Evolutionary conservation across 2,797 vertebrate species (phyloP).

Genomic region (Amazona ochrocephala): DNA sequence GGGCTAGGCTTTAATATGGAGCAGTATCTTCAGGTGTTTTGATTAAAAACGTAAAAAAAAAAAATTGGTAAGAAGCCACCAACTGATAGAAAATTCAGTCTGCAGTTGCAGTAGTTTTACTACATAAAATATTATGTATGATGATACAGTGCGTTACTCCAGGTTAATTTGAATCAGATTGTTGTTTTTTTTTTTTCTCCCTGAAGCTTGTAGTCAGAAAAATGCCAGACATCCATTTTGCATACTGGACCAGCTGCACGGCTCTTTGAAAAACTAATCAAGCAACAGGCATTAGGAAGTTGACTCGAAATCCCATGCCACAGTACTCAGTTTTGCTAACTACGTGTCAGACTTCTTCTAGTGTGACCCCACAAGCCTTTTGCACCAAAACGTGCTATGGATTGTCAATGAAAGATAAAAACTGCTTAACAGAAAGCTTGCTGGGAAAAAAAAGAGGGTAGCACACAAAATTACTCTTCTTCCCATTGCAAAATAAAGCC

Average conservation of each 20-base stretch:
- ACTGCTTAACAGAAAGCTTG: rapidly evolving
- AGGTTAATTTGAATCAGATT: background rate
- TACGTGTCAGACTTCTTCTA: background rate
- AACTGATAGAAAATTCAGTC: background rate
- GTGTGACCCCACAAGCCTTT: background rate
- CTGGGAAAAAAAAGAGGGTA: background rate
- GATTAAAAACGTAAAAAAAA: background rate
- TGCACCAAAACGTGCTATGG: no score
- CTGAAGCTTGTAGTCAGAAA: background rate
- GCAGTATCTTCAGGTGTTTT: background rate
- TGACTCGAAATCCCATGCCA: background rate
- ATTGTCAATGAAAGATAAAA: background rate
- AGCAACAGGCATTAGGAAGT: background rate
- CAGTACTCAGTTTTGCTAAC: no score
- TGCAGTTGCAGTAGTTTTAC: background rate
- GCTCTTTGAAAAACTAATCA: background rate
- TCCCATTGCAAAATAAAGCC: background rate
- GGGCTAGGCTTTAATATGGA: background rate
- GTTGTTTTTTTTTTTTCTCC: background rate
- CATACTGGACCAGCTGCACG: rapidly evolving
- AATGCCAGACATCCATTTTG: background rate
- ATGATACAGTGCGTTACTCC: background rate
- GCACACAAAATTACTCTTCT: rapidly evolving
- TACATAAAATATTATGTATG: background rate
- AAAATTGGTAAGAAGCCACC: background rate